Percentiles rank a stretch among this genome's conserved stretches.
Evolutionary conservation across 92 coral and sea anemone genomes (phyloP).

Genomic region (Meandrina meandrites): DNA sequence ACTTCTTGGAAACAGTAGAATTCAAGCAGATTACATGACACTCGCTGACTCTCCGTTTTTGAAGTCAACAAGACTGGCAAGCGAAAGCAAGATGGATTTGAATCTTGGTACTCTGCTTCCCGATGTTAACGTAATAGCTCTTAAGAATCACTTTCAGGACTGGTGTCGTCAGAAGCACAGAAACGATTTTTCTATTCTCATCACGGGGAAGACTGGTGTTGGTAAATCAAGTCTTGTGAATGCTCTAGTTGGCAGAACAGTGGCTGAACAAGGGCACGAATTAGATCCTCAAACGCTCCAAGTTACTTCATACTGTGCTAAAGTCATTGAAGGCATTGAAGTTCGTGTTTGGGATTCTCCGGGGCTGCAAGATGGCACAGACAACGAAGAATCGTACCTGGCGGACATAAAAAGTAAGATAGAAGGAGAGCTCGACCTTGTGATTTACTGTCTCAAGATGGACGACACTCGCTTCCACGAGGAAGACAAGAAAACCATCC

Average conservation of each 20-base stretch:
- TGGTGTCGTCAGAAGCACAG: too few relatives aligned
- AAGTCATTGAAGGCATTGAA: neutral
- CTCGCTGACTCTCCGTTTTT: too few relatives aligned
- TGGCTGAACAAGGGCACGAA: conserved; percentile 24
- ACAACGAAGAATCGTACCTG: conserved; percentile 5
- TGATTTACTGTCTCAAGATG: conserved; percentile 51
- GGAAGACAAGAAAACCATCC: conserved; percentile 35
- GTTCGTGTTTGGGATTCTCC: conserved; percentile 49
- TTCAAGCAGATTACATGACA: too few relatives aligned
- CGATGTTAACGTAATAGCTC: too few relatives aligned
- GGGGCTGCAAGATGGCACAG: conserved; percentile 48
- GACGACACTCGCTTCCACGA: conserved; percentile 22
- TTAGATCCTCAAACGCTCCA: neutral
- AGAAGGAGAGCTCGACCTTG: conserved; percentile 18
- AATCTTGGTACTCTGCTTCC: too few relatives aligned
- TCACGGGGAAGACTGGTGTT: conserved; percentile 54
- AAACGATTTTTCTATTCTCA: neutral
- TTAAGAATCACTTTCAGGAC: too few relatives aligned
- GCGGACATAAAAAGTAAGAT: neutral
- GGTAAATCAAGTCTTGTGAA: conserved; percentile 55
- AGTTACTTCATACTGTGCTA: neutral
- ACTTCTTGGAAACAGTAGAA: too few relatives aligned
- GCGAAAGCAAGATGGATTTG: too few relatives aligned
- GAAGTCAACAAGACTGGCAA: too few relatives aligned
- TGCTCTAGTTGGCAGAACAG: conserved; percentile 38